Evolutionary conservation across 2,888 invertebrate genomes (phyloP), one percentile per base, ranked within the genome.

Genomic region (Piscicola geometra): DNA sequence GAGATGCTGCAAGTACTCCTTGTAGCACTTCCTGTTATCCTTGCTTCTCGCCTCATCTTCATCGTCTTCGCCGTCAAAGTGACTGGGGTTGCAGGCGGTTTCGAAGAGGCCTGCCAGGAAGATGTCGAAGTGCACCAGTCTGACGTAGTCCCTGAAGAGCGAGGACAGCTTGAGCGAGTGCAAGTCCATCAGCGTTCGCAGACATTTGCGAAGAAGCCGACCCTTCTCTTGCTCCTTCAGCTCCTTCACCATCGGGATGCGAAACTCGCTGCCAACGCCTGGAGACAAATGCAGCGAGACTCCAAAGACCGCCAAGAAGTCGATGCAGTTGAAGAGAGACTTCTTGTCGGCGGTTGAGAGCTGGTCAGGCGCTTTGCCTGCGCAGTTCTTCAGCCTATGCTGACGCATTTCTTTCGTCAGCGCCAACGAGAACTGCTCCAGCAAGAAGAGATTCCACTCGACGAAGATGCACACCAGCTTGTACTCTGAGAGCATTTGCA

Each of bases 141-240:
- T 56, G 60, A 56, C n/a, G 60, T 56, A 56, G 25, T 56, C n/a
- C n/a, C 60, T 18, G 25, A 56, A 56, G 60, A 56, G 21, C 9
- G n/a, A 25, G 3, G 60, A 56, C 3, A 56, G 60, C 21, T 18
- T 21, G 15, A 56, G n/a, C 3, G 60, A 56, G 25, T 56, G 60
- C n/a, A 56, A 5, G 3, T 56, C 60, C 60, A 56, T 56, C 25
- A 56, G 25, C 3, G 5, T 5, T 21, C 9, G 60, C 41, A 41
- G 15, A 15, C 15, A 41, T 15, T 41, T 41, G 41, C 41, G 41
- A 9, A 41, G 41, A 5, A 41, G 41, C 9, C 41, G 41, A 41
- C 9, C 15, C 15, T 41, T 15, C 15, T 41, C 15, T 5, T 9
- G 9, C 41, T 5, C 41, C 15, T 41, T 41, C 25, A 56, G n/a